These are phyloP conservation scores for Esox masquinongy DNA, from an alignment of 2,797 vertebrate species.

Conservation along the genomic window DNA sequence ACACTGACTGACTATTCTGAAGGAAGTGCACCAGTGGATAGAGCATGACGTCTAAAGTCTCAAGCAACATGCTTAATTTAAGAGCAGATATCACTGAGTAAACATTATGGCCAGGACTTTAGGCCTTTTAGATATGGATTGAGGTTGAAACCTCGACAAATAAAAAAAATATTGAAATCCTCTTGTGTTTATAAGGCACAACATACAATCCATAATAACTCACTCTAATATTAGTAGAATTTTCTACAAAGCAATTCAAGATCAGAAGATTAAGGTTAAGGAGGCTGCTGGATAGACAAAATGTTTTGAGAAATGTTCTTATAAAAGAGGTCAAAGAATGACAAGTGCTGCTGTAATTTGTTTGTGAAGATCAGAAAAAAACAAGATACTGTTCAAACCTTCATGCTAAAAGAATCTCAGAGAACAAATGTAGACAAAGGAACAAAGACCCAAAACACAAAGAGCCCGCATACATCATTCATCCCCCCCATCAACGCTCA, in stretches of 20 bases:
- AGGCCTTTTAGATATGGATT: background rate
- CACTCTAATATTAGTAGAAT: background rate
- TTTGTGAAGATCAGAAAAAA: slow-evolving; percentile 3
- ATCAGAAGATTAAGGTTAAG: slow-evolving; percentile 2
- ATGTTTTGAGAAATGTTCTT: background rate
- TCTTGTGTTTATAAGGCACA: background rate
- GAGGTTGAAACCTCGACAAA: background rate
- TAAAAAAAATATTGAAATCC: background rate
- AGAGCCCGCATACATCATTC: slow-evolving; percentile 10
- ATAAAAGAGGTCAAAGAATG: background rate
- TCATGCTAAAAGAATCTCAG: background rate
- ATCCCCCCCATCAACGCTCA: slow-evolving; percentile 41
- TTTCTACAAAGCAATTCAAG: background rate
- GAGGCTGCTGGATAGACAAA: background rate
- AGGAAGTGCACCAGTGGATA: background rate
- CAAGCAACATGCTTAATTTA: background rate
- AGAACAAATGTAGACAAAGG: slow-evolving; percentile 43
- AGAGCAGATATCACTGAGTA: background rate
- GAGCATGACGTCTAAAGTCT: background rate
- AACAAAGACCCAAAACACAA: slow-evolving; percentile 53
- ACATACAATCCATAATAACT: background rate
- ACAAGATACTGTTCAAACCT: background rate
- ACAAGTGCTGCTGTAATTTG: background rate
- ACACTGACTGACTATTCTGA: background rate
- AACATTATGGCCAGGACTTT: background rate